Percentiles rank a stretch among this genome's conserved stretches.
These are phyloP conservation scores for Linnaemya vulpina DNA, from an alignment of 2,888 invertebrate species.

Conservation along the genomic window DNA sequence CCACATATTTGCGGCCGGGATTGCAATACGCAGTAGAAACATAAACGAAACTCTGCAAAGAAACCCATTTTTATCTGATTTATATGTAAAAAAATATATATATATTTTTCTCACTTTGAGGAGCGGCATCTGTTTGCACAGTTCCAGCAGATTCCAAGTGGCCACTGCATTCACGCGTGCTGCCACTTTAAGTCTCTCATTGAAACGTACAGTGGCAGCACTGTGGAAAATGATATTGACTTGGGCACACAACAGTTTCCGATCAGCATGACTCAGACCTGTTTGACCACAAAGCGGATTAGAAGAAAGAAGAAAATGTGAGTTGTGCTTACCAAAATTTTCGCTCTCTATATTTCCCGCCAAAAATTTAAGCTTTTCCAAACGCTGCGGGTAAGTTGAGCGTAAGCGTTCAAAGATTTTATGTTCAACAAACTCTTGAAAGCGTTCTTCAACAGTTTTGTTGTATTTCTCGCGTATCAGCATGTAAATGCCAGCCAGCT, in stretches of 20 bases:
- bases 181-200: constrained; percentile 94
- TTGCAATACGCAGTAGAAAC: constrained; percentile 99
- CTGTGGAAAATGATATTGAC: constrained; percentile 96
- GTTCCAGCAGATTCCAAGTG: constrained; percentile 91
- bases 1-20: constrained; percentile 91
- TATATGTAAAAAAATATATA: no score
- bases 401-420: constrained; percentile 89
- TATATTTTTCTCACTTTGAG: constrained; percentile 85
- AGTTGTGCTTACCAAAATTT: constrained; percentile 76
- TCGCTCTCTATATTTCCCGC: constrained; percentile 88
- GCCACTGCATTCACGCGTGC: constrained; percentile 95
- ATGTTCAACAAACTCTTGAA: constrained; percentile 89
- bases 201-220: constrained; percentile 97
- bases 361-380: constrained; percentile 88
- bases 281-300: constrained; percentile 22
- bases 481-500: constrained; percentile 90
- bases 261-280: constrained; percentile 87
- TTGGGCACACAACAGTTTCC: constrained; percentile 85
- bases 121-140: constrained; percentile 91
- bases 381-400: constrained; percentile 85
- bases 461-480: constrained; percentile 91
- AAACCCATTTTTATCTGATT: background rate
- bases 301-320: background rate
- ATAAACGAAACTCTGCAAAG: constrained; percentile 89
- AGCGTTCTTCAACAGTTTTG: constrained; percentile 87